A percentile compares a stretch with the other conserved stretches of the same genome.
Evolutionary conservation across 2,888 invertebrate genomes (phyloP).

Genomic region (Pachliopta kotzebuea): DNA sequence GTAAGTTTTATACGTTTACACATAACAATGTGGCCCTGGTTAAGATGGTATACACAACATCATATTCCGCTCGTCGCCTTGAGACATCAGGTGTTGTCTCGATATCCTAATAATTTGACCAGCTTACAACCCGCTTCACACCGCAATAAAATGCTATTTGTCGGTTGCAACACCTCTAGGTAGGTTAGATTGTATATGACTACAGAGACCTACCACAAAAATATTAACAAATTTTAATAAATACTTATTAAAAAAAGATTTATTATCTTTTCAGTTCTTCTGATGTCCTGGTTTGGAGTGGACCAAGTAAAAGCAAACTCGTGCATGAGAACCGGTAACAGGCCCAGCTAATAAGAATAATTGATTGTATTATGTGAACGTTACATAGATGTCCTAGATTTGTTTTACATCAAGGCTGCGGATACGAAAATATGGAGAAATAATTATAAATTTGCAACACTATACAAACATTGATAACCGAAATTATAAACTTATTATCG

Average conservation of each 20-base stretch:
- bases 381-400: constrained; percentile 46
- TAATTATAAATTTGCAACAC: constrained; percentile 29
- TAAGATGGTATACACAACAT: too few relatives aligned
- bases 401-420: constrained; percentile 34
- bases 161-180: too few relatives aligned
- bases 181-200: too few relatives aligned
- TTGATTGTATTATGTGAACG: constrained; percentile 39
- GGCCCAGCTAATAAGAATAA: constrained; percentile 34
- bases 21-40: too few relatives aligned
- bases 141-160: too few relatives aligned
- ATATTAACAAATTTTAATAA: background rate
- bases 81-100: too few relatives aligned
- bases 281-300: constrained; percentile 79
- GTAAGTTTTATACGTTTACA: too few relatives aligned
- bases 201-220: too few relatives aligned
- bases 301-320: constrained; percentile 74
- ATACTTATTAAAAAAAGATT: background rate
- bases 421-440: constrained; percentile 37
- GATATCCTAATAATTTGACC: too few relatives aligned
- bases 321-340: constrained; percentile 77
- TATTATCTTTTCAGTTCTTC: constrained; percentile 69
- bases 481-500: background rate
- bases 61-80: too few relatives aligned
- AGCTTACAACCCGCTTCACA: too few relatives aligned
- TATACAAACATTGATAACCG: constrained; percentile 5